phyloP scores from a whole-genome alignment of 1,140 invertebrate species.

The Akabosia matsudoensis region DNA sequence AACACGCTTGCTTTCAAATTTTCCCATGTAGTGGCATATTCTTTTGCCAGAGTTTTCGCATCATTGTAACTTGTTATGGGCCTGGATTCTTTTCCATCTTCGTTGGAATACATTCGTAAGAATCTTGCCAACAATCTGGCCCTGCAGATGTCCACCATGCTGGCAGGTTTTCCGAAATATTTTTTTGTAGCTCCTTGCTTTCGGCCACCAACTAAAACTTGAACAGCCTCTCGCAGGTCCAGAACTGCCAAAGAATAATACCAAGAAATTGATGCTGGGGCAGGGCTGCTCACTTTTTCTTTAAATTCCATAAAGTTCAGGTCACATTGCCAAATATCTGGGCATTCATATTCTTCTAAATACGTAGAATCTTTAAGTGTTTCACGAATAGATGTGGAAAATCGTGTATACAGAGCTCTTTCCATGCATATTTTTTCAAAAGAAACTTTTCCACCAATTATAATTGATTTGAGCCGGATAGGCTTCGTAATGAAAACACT shows the following conservation, averaged over 20 bases:
- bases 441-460: constrained; percentile 62
- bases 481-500: constrained; percentile 64
- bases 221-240: constrained; percentile 50
- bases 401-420: constrained; percentile 46
- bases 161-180: constrained; percentile 56
- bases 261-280: constrained; percentile 48
- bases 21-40: constrained; percentile 46
- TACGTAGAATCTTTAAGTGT: constrained; percentile 28
- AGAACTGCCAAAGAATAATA: constrained; percentile 24
- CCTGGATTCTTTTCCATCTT: constrained; percentile 35
- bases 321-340: constrained; percentile 50
- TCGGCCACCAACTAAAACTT: constrained; percentile 74
- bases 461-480: constrained; percentile 68
- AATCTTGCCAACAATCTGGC: constrained; percentile 60
- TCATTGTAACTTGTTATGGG: constrained; percentile 40
- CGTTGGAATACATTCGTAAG: constrained; percentile 52
- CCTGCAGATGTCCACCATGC: constrained; percentile 62
- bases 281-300: constrained; percentile 34
- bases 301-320: constrained; percentile 48
- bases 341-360: constrained; percentile 35
- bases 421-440: constrained; percentile 33
- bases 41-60: constrained; percentile 42
- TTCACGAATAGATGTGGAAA: constrained; percentile 34
- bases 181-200: constrained; percentile 79
- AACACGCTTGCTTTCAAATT: constrained; percentile 42